phyloP scores from a whole-genome alignment of 2,888 invertebrate species.

The Adela reaumurella region DNA sequence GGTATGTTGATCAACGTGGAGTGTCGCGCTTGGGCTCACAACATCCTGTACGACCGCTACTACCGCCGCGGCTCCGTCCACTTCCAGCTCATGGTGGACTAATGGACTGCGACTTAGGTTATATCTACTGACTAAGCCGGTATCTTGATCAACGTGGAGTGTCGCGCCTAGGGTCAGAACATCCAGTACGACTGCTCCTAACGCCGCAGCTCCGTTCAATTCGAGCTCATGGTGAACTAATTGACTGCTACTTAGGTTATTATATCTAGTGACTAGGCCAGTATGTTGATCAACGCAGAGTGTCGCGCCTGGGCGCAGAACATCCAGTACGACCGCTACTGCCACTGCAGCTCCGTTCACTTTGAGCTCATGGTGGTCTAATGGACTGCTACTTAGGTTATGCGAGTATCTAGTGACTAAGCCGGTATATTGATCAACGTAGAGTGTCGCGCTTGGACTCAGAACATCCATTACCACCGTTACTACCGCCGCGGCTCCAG shows the following conservation, averaged over 20 bases:
- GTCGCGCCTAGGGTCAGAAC: conserved; percentile 44
- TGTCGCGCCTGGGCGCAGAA: conserved; percentile 47
- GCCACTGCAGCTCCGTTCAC: conserved; percentile 35
- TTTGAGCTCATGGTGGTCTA: conserved; percentile 41
- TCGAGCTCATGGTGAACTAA: conserved; percentile 38
- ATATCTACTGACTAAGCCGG: too few relatives aligned
- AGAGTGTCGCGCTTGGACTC: conserved; percentile 45
- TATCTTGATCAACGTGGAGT: conserved; percentile 44
- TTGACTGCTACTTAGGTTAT: too few relatives aligned
- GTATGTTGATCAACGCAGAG: conserved; percentile 43
- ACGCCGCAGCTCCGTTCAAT: conserved; percentile 36
- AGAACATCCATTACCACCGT: conserved; percentile 38
- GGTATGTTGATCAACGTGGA: conserved; percentile 45
- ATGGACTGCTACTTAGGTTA: conserved; percentile 4
- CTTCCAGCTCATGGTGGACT: conserved; percentile 39
- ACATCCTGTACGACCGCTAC: conserved; percentile 35
- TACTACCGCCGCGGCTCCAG: conserved; percentile 34
- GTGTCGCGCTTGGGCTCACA: conserved; percentile 44
- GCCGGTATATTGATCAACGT: conserved; percentile 44
- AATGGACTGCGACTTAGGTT: conserved; percentile 13
- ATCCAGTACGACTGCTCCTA: conserved; percentile 35
- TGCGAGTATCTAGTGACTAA: too few relatives aligned
- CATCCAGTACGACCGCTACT: conserved; percentile 33
- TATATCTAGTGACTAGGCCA: too few relatives aligned
- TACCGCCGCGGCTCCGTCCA: conserved; percentile 37